These are phyloP conservation scores for Cantharis nigra DNA, from an alignment of 2,888 invertebrate species.

Conservation along the genomic window DNA sequence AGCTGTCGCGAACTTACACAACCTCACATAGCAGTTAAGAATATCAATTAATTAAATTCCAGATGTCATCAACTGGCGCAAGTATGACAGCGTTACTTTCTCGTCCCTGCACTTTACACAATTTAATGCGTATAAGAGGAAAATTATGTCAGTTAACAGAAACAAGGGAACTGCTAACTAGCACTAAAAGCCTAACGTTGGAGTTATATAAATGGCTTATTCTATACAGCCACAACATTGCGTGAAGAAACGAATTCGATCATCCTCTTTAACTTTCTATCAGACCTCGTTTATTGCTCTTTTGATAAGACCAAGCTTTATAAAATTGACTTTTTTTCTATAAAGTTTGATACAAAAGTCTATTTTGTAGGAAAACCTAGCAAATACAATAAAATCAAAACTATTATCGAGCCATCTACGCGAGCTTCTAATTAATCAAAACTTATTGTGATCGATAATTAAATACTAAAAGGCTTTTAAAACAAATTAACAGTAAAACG, in stretches of 20 bases:
- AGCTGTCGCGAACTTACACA: slow-evolving; percentile 27
- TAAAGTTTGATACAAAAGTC: background rate
- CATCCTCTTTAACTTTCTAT: slow-evolving; percentile 38
- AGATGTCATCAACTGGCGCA: slow-evolving; percentile 39
- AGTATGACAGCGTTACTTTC: slow-evolving; percentile 38
- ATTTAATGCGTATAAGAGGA: slow-evolving; percentile 54
- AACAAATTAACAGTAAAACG: background rate
- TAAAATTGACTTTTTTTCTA: slow-evolving; percentile 19
- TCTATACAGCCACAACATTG: slow-evolving; percentile 43
- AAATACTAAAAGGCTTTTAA: background rate
- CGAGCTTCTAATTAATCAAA: background rate
- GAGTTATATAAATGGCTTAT: slow-evolving; percentile 52
- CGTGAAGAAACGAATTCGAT: slow-evolving; percentile 41
- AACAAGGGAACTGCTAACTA: slow-evolving; percentile 54
- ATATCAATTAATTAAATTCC: slow-evolving; percentile 44
- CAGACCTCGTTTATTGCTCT: slow-evolving; percentile 26
- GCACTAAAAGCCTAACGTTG: slow-evolving; percentile 51
- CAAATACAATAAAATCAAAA: background rate
- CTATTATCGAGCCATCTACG: background rate
- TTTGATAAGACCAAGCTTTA: slow-evolving; percentile 18
- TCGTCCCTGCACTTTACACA: slow-evolving; percentile 46
- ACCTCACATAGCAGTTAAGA: slow-evolving; percentile 30
- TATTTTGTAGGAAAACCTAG: background rate
- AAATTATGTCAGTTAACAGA: slow-evolving; percentile 54
- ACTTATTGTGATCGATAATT: background rate